Conservation (phyloP, 64 coral and sea anemone species). For the Acropora tenuis region DNA sequence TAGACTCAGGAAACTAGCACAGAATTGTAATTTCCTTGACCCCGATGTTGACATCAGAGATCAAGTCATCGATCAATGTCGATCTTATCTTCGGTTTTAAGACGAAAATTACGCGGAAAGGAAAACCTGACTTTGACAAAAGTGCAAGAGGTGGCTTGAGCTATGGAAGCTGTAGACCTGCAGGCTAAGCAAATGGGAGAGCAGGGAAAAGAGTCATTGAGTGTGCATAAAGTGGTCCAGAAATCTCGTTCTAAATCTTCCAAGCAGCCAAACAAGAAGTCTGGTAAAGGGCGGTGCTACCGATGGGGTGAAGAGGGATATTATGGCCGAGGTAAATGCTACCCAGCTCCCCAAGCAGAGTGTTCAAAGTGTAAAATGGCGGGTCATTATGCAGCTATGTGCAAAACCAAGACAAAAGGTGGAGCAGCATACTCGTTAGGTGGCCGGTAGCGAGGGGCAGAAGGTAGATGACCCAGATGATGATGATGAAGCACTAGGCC, state of each 20-base stretch:
- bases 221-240: conserved; percentile 11
- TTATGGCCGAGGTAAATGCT: conserved; percentile 50
- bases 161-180: conserved; percentile 36
- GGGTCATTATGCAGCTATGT: conserved; percentile 61
- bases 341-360: conserved; percentile 13
- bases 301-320: conserved; percentile 59
- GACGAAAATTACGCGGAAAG: conserved; percentile 47
- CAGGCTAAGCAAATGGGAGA: not conserved
- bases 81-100: not conserved
- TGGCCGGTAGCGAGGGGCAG: not conserved
- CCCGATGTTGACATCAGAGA: conserved; percentile 67
- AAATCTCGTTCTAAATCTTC: not conserved
- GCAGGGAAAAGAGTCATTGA: not conserved
- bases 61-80: conserved; percentile 71
- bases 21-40: conserved; percentile 54
- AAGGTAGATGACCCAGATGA: not conserved
- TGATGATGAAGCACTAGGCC: conserved; percentile 37
- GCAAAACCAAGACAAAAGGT: conserved; percentile 33
- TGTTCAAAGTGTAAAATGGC: conserved; percentile 54
- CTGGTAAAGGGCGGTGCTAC: conserved; percentile 11
- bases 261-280: not conserved
- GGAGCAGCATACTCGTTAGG: not conserved
- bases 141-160: conserved; percentile 43
- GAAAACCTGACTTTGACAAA: conserved; percentile 22
- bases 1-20: conserved; percentile 23